phyloP scores from a whole-genome alignment of 2,113 vertebrate genomes.

The Tachysurus vachellii region DNA sequence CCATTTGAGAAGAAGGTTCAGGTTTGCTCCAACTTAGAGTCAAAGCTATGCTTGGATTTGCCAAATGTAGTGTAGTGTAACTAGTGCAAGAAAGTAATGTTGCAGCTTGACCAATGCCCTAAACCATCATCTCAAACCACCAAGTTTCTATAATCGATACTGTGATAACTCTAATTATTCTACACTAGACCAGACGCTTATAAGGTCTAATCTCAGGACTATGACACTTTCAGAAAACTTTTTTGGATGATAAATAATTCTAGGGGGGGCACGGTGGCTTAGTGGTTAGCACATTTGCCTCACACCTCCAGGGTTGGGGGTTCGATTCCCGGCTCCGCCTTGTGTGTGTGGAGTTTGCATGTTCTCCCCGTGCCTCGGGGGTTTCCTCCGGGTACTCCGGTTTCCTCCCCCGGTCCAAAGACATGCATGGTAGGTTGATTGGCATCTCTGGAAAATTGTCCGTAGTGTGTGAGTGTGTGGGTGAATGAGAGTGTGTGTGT shows the following conservation, averaged over 20 bases:
- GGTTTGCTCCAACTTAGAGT: neutral
- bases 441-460: too few species aligned
- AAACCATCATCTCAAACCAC: neutral
- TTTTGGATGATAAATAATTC: neutral
- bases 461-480: too few species aligned
- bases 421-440: too few species aligned
- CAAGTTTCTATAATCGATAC: neutral
- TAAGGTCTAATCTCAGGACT: neutral
- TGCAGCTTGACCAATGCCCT: neutral
- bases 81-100: neutral
- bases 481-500: too few species aligned
- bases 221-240: neutral
- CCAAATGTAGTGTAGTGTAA: neutral
- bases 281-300: too few species aligned
- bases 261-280: too few species aligned
- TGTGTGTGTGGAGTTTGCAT: too few species aligned
- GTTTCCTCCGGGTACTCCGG: too few species aligned
- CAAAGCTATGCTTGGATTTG: neutral
- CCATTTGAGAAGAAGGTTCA: constrained; percentile 10
- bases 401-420: too few species aligned
- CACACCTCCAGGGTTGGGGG: too few species aligned
- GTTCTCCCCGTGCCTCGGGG: too few species aligned
- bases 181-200: neutral
- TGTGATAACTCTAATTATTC: neutral
- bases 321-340: too few species aligned